These are phyloP conservation scores for Bos javanicus DNA, from an alignment of 2,113 vertebrate species.

Conservation along the genomic window DNA sequence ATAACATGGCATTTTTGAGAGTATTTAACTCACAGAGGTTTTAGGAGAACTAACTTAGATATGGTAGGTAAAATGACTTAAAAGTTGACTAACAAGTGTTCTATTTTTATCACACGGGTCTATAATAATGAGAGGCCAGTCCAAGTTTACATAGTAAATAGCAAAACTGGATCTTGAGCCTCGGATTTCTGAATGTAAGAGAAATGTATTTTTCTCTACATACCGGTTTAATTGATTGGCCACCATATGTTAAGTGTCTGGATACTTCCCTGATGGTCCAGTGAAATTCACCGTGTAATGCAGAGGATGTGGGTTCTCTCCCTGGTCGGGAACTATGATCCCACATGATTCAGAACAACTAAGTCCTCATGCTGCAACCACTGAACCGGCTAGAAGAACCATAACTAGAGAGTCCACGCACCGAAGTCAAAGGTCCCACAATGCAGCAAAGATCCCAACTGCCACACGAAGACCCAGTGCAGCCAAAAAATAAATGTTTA, in stretches of 20 bases:
- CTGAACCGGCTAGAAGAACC: not conserved
- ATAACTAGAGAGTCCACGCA: not conserved
- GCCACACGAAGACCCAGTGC: not conserved
- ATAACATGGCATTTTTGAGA: not conserved
- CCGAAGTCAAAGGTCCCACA: not conserved
- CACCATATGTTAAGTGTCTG: not conserved
- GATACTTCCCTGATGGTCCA: not conserved
- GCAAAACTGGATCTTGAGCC: not conserved
- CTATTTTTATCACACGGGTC: accelerated
- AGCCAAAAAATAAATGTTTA: not conserved
- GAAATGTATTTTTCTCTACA: not conserved
- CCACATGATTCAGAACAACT: not conserved
- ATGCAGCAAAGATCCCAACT: not conserved
- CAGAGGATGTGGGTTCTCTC: not conserved
- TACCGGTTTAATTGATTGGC: not conserved
- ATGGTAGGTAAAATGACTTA: not conserved
- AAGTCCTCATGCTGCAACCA: not conserved
- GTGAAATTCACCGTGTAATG: not conserved
- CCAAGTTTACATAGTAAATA: not conserved
- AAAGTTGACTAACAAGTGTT: not conserved
- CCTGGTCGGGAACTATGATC: not conserved
- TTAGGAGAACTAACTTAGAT: not conserved
- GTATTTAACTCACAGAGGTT: not conserved
- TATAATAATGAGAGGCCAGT: not conserved
- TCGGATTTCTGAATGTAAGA: not conserved